phyloP scores from a whole-genome alignment of 2,888 invertebrate genomes.

The Ethmia dodecea region DNA sequence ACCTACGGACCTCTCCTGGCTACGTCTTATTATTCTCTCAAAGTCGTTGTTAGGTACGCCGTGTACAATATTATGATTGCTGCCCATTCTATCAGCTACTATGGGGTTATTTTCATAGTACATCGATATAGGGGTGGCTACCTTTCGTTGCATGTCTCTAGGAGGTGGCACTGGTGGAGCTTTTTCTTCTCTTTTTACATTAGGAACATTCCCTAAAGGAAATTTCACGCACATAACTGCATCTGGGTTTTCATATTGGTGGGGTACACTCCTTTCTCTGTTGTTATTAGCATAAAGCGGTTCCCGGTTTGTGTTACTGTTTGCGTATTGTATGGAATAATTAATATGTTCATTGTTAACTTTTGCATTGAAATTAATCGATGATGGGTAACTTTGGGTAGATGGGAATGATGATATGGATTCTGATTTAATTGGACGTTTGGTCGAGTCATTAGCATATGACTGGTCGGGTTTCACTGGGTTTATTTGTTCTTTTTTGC shows the following conservation, averaged over 20 bases:
- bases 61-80: constrained; percentile 44
- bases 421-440: constrained; percentile 63
- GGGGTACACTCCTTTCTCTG: constrained; percentile 52
- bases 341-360: constrained; percentile 74
- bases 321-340: constrained; percentile 65
- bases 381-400: constrained; percentile 71
- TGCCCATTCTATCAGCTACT: constrained; percentile 44
- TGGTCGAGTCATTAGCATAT: constrained; percentile 45
- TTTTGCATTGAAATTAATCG: constrained; percentile 74
- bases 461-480: constrained; percentile 56
- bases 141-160: constrained; percentile 82
- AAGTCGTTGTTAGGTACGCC: constrained; percentile 70
- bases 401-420: constrained; percentile 74
- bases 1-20: constrained; percentile 59
- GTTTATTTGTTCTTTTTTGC: constrained; percentile 66
- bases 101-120: constrained; percentile 63
- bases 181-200: constrained; percentile 61
- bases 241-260: constrained; percentile 56
- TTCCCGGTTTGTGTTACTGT: constrained; percentile 54
- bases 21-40: constrained; percentile 67
- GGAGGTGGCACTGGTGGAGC: constrained; percentile 88
- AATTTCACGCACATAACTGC: constrained; percentile 71
- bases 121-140: constrained; percentile 70
- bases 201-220: constrained; percentile 66
- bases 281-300: constrained; percentile 55